Conservation (phyloP, 1,140 invertebrate species). For the Orius insidiosus region DNA sequence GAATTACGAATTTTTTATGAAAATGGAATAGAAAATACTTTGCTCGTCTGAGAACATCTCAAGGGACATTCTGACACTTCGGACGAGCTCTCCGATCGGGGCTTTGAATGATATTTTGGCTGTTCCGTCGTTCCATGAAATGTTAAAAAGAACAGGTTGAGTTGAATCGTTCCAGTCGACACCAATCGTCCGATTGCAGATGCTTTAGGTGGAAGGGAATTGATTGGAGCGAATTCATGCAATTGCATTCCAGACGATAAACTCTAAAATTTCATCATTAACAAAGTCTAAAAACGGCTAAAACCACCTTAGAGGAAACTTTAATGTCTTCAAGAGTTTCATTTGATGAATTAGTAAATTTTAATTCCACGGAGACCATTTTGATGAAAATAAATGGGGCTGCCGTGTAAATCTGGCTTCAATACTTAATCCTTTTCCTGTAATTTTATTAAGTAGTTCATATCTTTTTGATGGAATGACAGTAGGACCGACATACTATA, state of each 20-base stretch:
- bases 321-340: conserved; percentile 53
- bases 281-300: neutral
- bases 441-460: conserved; percentile 66
- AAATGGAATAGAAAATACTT: conserved; percentile 25
- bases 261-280: conserved; percentile 29
- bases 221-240: conserved; percentile 64
- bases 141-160: conserved; percentile 65
- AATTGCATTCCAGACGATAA: conserved; percentile 53
- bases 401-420: conserved; percentile 44
- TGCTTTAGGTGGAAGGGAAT: conserved; percentile 29
- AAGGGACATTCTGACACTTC: conserved; percentile 61
- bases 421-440: conserved; percentile 50
- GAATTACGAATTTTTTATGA: conserved; percentile 4
- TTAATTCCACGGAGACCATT: conserved; percentile 72
- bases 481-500: conserved; percentile 32
- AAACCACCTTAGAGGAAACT: conserved; percentile 50
- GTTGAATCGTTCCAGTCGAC: conserved; percentile 91
- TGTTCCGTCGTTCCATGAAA: conserved; percentile 42
- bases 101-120: conserved; percentile 54
- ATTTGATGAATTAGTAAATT: conserved; percentile 49
- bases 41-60: conserved; percentile 58
- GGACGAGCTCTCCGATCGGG: conserved; percentile 74
- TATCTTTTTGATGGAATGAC: conserved; percentile 39
- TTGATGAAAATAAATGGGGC: conserved; percentile 68
- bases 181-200: conserved; percentile 50